Percentiles rank a stretch among this genome's conserved stretches.
These are phyloP conservation scores for Ivindomyrus marchei DNA, from an alignment of 2,113 vertebrate genomes.

Conservation along the genomic window DNA sequence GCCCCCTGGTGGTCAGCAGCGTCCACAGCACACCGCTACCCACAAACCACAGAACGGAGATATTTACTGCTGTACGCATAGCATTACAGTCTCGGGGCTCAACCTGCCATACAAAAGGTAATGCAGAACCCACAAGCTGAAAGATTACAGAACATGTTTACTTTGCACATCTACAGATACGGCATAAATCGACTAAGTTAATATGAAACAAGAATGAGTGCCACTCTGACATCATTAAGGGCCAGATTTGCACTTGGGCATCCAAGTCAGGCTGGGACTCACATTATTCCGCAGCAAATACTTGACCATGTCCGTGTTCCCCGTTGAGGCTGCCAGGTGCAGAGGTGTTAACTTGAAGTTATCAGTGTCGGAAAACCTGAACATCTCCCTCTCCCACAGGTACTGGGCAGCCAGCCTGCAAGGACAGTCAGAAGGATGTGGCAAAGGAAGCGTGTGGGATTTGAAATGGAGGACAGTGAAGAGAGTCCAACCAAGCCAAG, in stretches of 20 bases:
- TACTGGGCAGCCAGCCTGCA: slow-evolving; percentile 61
- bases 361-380: slow-evolving; percentile 62
- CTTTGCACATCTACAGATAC: neutral
- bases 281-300: slow-evolving; percentile 62
- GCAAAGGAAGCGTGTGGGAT: neutral
- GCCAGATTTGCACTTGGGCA: neutral
- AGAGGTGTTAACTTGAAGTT: slow-evolving; percentile 58
- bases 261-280: slow-evolving; percentile 10
- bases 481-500: neutral
- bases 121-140: neutral
- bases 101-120: neutral
- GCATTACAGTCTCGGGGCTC: neutral
- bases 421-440: slow-evolving; percentile 22
- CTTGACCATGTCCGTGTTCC: slow-evolving; percentile 59
- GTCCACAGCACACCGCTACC: slow-evolving; percentile 58
- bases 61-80: neutral
- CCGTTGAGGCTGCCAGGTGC: slow-evolving; percentile 63
- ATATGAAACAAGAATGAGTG: neutral
- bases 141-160: neutral
- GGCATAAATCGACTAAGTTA: neutral
- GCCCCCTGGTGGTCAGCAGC: slow-evolving; percentile 61
- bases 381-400: slow-evolving; percentile 64
- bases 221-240: neutral
- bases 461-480: neutral
- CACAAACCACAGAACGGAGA: neutral